These are phyloP conservation scores for Lytechinus pictus DNA, from an alignment of 35 echinoderm and acorn worm species.

Conservation along the genomic window DNA sequence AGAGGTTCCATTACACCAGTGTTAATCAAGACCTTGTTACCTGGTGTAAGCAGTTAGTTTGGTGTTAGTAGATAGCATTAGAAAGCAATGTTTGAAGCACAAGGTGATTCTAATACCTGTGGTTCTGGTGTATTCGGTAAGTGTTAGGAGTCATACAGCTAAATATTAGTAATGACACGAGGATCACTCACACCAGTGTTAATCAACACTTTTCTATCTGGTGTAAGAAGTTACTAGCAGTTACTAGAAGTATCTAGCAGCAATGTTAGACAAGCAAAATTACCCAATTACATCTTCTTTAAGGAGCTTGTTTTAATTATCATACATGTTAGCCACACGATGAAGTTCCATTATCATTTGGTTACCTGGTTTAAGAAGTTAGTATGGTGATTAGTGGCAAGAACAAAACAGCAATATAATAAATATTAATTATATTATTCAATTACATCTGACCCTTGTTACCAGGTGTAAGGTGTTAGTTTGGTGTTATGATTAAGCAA, in stretches of 20 bases:
- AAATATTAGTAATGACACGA: neutral
- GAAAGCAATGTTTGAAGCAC: too few relatives aligned
- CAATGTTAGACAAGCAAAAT: too few relatives aligned
- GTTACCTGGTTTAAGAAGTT: neutral
- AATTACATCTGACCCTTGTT: constrained; percentile 75
- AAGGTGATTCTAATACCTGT: too few relatives aligned
- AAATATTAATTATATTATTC: constrained; percentile 68
- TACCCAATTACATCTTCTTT: too few relatives aligned
- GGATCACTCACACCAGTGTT: neutral
- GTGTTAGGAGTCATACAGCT: too few relatives aligned
- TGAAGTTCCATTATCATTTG: too few relatives aligned
- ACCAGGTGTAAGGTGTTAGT: constrained; percentile 38
- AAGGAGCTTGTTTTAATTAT: too few relatives aligned
- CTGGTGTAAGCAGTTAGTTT: constrained; percentile 43
- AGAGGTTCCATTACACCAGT: constrained; percentile 94
- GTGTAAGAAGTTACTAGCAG: too few relatives aligned
- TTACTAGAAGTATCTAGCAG: too few relatives aligned
- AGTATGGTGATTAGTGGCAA: neutral
- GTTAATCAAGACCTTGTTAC: constrained; percentile 76
- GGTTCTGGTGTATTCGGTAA: too few relatives aligned
- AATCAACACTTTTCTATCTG: neutral
- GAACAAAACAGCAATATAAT: neutral
- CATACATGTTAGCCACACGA: too few relatives aligned
- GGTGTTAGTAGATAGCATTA: neutral
- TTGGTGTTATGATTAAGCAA: neutral